A percentile compares a stretch with the other conserved stretches of the same genome.
These are phyloP conservation scores for Pachyramphus minor DNA, from an alignment of 2,113 vertebrate species.

Conservation along the genomic window DNA sequence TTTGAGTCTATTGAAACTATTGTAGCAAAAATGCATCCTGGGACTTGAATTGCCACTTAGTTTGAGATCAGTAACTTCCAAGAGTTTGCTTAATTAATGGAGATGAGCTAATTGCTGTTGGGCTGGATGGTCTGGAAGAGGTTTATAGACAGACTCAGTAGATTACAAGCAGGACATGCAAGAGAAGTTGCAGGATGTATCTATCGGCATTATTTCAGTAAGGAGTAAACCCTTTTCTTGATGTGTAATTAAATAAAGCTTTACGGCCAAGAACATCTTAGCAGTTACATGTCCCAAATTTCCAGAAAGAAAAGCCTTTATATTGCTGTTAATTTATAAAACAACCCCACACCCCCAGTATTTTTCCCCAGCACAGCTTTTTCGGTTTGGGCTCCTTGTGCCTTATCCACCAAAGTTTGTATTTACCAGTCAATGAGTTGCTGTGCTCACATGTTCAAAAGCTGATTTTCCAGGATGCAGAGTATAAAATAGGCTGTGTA, in stretches of 20 bases:
- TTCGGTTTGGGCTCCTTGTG: neutral
- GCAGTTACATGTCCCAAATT: neutral
- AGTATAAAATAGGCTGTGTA: conserved; percentile 15
- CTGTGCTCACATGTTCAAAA: conserved; percentile 17
- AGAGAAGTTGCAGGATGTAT: neutral
- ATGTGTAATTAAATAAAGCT: neutral
- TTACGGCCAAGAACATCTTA: neutral
- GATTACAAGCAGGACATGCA: neutral
- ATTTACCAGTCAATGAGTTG: neutral
- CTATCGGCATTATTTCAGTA: neutral
- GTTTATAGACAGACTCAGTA: neutral
- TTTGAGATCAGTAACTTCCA: neutral
- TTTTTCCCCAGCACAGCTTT: neutral
- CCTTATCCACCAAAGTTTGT: neutral
- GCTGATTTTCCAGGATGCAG: conserved; percentile 44
- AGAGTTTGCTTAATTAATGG: neutral
- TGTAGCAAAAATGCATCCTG: neutral
- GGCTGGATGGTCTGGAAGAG: neutral
- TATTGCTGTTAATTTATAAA: neutral
- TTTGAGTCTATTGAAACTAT: neutral
- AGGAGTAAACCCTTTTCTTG: neutral
- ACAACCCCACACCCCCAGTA: rapidly evolving
- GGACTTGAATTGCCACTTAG: neutral
- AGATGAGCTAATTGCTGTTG: neutral
- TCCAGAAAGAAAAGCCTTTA: neutral